phyloP scores from a whole-genome alignment of 2,113 vertebrate species.

The Callionymus lyra region DNA sequence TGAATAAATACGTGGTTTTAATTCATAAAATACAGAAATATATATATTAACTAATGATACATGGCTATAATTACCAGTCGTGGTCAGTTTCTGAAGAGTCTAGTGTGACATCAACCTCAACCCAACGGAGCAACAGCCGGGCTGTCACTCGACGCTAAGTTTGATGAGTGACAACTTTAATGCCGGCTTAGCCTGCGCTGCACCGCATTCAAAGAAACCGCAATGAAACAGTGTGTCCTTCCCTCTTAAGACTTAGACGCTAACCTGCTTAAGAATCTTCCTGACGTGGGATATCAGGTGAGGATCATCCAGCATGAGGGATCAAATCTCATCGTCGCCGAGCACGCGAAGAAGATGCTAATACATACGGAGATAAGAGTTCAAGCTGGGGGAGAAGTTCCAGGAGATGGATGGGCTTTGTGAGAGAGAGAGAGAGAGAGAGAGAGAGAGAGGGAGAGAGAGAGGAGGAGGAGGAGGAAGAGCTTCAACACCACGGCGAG shows the following conservation, averaged over 20 bases:
- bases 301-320: conserved; percentile 52
- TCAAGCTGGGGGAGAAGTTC: not conserved
- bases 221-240: conserved; percentile 41
- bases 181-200: conserved; percentile 30
- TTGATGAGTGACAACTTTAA: conserved; percentile 35
- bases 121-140: not conserved
- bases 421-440: not conserved
- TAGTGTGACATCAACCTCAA: not conserved
- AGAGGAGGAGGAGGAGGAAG: conserved; percentile 5
- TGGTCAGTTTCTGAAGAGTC: too few relatives aligned
- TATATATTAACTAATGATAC: too few relatives aligned
- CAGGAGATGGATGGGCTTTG: too few relatives aligned
- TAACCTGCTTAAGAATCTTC: conserved; percentile 54
- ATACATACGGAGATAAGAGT: conserved; percentile 16
- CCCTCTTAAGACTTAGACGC: conserved; percentile 39
- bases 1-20: too few relatives aligned
- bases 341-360: conserved; percentile 39
- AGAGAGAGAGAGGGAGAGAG: conserved; percentile 14
- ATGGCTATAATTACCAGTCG: too few relatives aligned
- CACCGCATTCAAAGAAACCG: conserved; percentile 16
- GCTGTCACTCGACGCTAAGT: conserved; percentile 21
- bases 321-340: conserved; percentile 52
- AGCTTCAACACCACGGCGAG: conserved; percentile 17
- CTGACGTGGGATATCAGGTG: conserved; percentile 47
- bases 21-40: too few relatives aligned